Evolutionary conservation across 2,888 invertebrate species (phyloP), one percentile per base, ranked within the genome.

Genomic region (Stenichneumon culpator): DNA sequence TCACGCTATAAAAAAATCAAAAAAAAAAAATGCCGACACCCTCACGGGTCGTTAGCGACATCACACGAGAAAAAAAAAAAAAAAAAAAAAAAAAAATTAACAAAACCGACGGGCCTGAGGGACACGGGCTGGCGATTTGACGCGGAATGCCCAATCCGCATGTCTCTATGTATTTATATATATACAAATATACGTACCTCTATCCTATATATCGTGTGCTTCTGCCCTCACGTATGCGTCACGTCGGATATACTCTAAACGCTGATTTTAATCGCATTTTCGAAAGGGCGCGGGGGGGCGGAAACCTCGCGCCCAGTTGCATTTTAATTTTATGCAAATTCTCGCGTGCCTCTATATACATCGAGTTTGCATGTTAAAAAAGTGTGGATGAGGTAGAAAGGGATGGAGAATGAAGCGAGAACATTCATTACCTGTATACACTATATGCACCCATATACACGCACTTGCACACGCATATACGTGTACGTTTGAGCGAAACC

Each of bases 231-330:
- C 78, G 50, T 84, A 78, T 84, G 82, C 82, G 82, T 79, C 79
- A 84, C 79, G 79, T 84, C 84, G 84, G 74, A 79, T 79, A 84
- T 84, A 82, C 84, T 74, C 84, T 84, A 84, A 84, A 82, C 82
- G 78, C 74, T 84, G 84, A 82, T 84, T 84, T 84, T 84, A 84
- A 84, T 84, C 82, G 84, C 63, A 60, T 84, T 84, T 84, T 84
- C 81, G 63, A 25, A 16, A 32, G 60, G 32, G 60, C 28, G 28
- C 28, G 25, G 2, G 16, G 28, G 60, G 16, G 7, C 4, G 32
- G 39, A 69, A 79, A 60, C 69, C 50, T 73, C 67, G 84, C 65
- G 77, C 80, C 70, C 78, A 63, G 82, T 79, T 82, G 84, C 84
- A 84, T 84, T 84, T 84, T 81, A 82, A 84, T 79, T 79, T 82